Conservation (phyloP, 2,113 vertebrate genomes). For the Phylloscopus whistleri region DNA sequence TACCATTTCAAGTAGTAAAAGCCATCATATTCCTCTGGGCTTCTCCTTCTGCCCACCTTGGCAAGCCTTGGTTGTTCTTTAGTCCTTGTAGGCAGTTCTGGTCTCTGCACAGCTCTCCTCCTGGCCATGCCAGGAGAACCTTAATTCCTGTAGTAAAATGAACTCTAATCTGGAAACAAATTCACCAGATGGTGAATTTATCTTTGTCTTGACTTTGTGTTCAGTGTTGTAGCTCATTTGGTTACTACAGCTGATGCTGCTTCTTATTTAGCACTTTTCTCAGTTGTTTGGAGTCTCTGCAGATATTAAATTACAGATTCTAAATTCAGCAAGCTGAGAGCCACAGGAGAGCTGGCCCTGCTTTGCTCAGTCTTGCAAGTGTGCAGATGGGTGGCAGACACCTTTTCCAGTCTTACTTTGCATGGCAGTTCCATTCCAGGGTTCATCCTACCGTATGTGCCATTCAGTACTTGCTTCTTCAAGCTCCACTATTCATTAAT, state of each 20-base stretch:
- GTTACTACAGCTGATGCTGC: neutral
- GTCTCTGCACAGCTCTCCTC: neutral
- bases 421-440: neutral
- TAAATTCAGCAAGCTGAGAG: neutral
- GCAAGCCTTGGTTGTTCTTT: neutral
- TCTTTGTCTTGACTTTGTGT: neutral
- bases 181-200: accelerated
- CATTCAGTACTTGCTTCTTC: neutral
- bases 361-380: neutral
- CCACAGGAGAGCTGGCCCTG: neutral
- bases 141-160: neutral
- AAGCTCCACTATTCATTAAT: neutral
- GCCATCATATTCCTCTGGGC: accelerated
- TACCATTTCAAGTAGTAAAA: neutral
- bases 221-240: neutral
- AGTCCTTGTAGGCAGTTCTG: neutral
- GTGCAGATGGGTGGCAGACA: neutral
- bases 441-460: neutral
- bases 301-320: neutral
- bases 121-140: neutral
- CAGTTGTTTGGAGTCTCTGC: neutral
- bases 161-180: neutral
- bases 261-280: neutral
- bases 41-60: neutral
- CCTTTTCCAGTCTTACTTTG: neutral